Conservation (phyloP, 2,113 vertebrate genomes). For the Calidris pugnax region DNA sequence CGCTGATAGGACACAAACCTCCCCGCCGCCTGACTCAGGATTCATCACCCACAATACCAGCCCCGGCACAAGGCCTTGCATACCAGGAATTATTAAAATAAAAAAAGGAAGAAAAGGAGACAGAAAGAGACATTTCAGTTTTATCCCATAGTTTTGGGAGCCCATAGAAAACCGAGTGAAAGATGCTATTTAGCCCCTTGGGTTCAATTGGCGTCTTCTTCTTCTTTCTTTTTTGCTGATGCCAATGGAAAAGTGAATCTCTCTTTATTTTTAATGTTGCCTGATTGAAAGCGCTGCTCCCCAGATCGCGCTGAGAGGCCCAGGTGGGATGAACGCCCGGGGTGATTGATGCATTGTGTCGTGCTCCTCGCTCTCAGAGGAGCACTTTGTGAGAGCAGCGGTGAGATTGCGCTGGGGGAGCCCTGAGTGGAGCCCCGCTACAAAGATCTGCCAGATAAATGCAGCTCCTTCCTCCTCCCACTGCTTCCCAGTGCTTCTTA, state of each 20-base stretch:
- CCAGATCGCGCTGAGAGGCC: constrained; percentile 23
- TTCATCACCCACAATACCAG: constrained; percentile 31
- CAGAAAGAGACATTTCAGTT: constrained; percentile 52
- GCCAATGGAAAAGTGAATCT: constrained; percentile 36
- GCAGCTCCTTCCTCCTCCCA: constrained; percentile 30
- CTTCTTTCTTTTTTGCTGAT: constrained; percentile 24
- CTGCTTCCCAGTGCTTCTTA: background rate
- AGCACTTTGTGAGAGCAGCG: constrained; percentile 40
- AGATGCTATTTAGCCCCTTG: constrained; percentile 37
- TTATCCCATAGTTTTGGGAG: constrained; percentile 17
- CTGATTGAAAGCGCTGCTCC: constrained; percentile 52
- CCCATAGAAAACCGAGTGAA: constrained; percentile 43
- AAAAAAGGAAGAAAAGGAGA: constrained; percentile 7
- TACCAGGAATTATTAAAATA: constrained; percentile 25
- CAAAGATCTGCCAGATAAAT: background rate
- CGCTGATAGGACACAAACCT: constrained; percentile 52
- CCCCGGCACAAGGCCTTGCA: background rate
- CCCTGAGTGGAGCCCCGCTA: constrained; percentile 1
- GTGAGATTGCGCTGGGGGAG: background rate
- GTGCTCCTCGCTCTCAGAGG: constrained; percentile 7
- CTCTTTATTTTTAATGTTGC: constrained; percentile 32
- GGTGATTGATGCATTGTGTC: constrained; percentile 67
- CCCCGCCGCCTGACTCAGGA: constrained; percentile 28
- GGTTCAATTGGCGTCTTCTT: background rate
- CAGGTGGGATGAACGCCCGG: constrained; percentile 64